These are phyloP conservation scores for Heliconius nattereri DNA, from an alignment of 1,140 invertebrate species.

Conservation along the genomic window DNA sequence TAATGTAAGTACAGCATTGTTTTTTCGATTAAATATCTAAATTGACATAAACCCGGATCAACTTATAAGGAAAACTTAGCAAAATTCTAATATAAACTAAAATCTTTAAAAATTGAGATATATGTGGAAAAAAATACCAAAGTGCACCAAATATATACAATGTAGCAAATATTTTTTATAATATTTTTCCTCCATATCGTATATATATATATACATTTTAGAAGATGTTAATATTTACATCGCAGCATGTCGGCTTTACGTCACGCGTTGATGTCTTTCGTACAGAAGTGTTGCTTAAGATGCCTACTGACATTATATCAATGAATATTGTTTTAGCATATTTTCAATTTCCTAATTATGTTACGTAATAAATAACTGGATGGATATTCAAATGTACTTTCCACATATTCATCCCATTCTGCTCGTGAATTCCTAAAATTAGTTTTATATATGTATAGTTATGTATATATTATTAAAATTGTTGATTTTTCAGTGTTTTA, in stretches of 20 bases:
- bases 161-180: not conserved
- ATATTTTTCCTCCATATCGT: not conserved
- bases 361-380: not conserved
- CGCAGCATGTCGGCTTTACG: conserved; percentile 4
- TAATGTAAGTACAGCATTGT: too few relatives aligned
- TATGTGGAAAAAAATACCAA: not conserved
- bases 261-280: conserved; percentile 41
- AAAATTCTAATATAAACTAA: too few relatives aligned
- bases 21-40: too few relatives aligned
- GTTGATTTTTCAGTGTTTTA: not conserved
- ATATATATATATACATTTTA: not conserved
- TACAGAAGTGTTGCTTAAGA: conserved; percentile 21
- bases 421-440: not conserved
- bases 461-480: not conserved
- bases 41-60: too few relatives aligned
- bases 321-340: conserved; percentile 27
- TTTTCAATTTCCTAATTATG: conserved; percentile 18
- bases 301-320: conserved; percentile 23
- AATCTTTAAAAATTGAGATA: too few relatives aligned
- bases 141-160: too few relatives aligned
- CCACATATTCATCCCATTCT: conserved; percentile 5
- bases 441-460: not conserved
- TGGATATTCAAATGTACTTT: not conserved
- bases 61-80: too few relatives aligned
- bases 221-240: conserved; percentile 8